Base-by-base conservation (phyloP, 2,888 invertebrate genomes). In the Harpagoxenus sublaevis region DNA sequence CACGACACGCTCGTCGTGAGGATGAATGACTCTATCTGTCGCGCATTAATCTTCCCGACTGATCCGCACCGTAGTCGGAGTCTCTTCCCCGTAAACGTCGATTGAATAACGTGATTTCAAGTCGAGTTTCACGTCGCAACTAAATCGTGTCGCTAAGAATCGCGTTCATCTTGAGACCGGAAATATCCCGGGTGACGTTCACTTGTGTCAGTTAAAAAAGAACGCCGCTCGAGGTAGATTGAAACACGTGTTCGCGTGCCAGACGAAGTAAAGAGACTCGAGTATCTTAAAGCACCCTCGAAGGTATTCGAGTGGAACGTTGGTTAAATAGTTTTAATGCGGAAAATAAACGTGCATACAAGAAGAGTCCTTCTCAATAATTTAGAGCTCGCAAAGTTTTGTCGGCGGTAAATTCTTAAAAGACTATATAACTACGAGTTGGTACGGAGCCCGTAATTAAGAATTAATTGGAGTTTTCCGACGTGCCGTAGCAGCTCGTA, bases 31-130 rank as follows among this genome's bases (percentile, higher is more conserved):
- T 91, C 88, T 92, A 92, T 92, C 89, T 90, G 89, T 92, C 88
- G 88, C 82, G 88, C 93, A 93, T 94, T 93, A 93, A 94, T 94
- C 93, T 93, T 93, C 90, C 77, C 84, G 86, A 85, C 88, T 92
- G 91, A 91, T 90, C 89, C 89, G 70, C 85, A 86, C 87, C 89
- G 84, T 85, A 87, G 84, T 84, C 73, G 85, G 83, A 85, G 55
- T 84, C 74, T 86, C 86, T 65, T 87, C 78, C 84, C 65, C 84
- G 85, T 73, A 87, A 84, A 87, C 85, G 77, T 84, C 89, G 86
- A 87, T 88, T 87, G 82, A 88, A 86, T 82, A 85, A 84, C 86
- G 68, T 63, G 68, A 83, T 70, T 73, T 79, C 45, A 75, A 68
- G 73, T 53, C 28, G 53, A 48, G 57, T 35, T 75, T 70, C 83